A percentile compares a stretch with the other conserved stretches of the same genome.
Conservation (phyloP, 1,140 invertebrate genomes). For the Hyposmocoma kahamanoa region DNA sequence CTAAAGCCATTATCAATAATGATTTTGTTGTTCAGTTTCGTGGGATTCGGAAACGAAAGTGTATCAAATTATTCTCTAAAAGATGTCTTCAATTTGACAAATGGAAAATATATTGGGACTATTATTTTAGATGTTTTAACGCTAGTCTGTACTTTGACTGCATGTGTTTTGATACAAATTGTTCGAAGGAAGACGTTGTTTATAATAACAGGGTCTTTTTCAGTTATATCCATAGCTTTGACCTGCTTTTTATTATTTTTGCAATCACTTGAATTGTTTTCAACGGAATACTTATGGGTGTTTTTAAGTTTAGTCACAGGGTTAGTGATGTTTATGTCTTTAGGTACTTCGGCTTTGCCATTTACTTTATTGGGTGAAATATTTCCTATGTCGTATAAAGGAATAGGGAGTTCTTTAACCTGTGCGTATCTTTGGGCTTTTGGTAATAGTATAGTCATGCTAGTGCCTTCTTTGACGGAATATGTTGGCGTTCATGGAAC, state of each 20-base stretch:
- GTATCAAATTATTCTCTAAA: conserved; percentile 10
- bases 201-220: conserved; percentile 15
- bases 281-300: conserved; percentile 17
- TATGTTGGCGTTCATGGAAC: conserved; percentile 8
- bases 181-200: conserved; percentile 17
- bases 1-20: conserved; percentile 18
- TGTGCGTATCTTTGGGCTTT: conserved; percentile 20
- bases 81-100: conserved; percentile 13
- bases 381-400: conserved; percentile 19
- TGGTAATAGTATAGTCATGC: conserved; percentile 14
- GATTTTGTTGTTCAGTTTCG: conserved; percentile 18
- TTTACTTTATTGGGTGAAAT: conserved; percentile 18
- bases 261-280: conserved; percentile 14
- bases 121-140: conserved; percentile 19
- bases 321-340: conserved; percentile 21
- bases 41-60: conserved; percentile 14
- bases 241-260: conserved; percentile 8
- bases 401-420: conserved; percentile 16
- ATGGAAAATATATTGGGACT: conserved; percentile 18
- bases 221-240: conserved; percentile 12
- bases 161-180: conserved; percentile 15
- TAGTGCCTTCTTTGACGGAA: neutral
- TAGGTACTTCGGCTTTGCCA: conserved; percentile 16
- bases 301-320: conserved; percentile 12
- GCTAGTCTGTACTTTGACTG: conserved; percentile 16